Evolutionary conservation across 2,113 vertebrate species (phyloP).

Genomic region (Peromyscus californicus): DNA sequence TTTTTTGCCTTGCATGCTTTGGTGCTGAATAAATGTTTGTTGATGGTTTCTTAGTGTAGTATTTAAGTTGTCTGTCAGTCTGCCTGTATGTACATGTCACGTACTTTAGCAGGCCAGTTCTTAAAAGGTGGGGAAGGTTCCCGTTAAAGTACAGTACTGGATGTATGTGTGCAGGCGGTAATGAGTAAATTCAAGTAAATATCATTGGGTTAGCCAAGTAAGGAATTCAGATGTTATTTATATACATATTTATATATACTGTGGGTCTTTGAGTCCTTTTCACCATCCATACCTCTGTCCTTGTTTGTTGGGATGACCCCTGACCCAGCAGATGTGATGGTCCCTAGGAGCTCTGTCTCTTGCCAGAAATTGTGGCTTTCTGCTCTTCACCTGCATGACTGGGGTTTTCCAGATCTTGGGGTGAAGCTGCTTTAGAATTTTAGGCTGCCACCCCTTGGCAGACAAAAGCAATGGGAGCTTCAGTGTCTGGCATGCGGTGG

Average conservation of each 20-base stretch:
- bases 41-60: neutral
- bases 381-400: neutral
- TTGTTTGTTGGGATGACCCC: constrained; percentile 30
- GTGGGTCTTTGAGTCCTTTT: neutral
- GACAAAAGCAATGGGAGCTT: constrained; percentile 39
- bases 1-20: constrained; percentile 8
- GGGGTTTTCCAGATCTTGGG: constrained; percentile 51
- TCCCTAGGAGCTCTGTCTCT: constrained; percentile 37
- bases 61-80: constrained; percentile 2
- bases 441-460: neutral
- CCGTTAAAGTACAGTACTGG: constrained; percentile 5
- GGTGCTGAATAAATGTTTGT: neutral
- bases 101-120: constrained; percentile 30
- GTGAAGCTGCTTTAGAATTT: constrained; percentile 39
- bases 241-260: too few species aligned
- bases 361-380: constrained; percentile 59
- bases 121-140: neutral
- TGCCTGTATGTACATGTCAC: neutral
- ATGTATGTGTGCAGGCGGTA: neutral
- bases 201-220: neutral
- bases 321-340: constrained; percentile 33
- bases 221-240: neutral
- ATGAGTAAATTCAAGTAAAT: neutral
- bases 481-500: constrained; percentile 38
- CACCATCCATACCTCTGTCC: neutral